Evolutionary conservation across 1,140 invertebrate genomes (phyloP).

Genomic region (Ruditapes philippinarum): DNA sequence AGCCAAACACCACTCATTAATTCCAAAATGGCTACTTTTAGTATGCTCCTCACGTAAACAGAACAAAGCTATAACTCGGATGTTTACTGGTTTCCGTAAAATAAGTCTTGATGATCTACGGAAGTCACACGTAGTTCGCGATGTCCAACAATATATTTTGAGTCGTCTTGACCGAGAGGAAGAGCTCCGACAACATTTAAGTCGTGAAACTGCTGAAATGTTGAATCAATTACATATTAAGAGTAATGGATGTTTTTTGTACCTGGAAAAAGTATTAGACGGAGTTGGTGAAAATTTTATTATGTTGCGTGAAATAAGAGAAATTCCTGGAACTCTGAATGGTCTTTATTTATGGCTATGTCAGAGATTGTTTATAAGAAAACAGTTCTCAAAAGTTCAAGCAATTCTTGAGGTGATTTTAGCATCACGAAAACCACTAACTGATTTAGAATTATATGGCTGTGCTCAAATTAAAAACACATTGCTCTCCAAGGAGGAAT

Average conservation of each 20-base stretch:
- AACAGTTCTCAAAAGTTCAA: conserved; percentile 91
- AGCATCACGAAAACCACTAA: conserved; percentile 94
- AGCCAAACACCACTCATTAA: conserved; percentile 95
- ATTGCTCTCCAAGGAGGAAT: conserved; percentile 93
- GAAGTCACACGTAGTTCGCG: conserved; percentile 93
- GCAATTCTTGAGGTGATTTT: conserved; percentile 95
- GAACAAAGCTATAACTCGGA: conserved; percentile 93
- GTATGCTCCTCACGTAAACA: conserved; percentile 95
- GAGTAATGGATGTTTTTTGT: conserved; percentile 98
- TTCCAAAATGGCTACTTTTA: conserved; percentile 97
- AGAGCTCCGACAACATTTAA: conserved; percentile 92
- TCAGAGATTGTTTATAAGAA: conserved; percentile 94
- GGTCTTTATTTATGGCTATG: conserved; percentile 98
- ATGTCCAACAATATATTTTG: conserved; percentile 98
- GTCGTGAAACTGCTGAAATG: conserved; percentile 96
- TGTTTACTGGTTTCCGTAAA: conserved; percentile 98
- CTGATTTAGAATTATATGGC: conserved; percentile 92
- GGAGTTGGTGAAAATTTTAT: conserved; percentile 97
- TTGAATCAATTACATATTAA: conserved; percentile 98
- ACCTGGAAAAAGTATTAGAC: conserved; percentile 94
- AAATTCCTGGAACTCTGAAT: conserved; percentile 98
- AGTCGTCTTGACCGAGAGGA: conserved; percentile 92
- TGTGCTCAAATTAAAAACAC: conserved; percentile 93
- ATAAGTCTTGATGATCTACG: conserved; percentile 95
- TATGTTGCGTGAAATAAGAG: conserved; percentile 93